These are phyloP conservation scores for Acestrorhynchus altus DNA, from an alignment of 2,797 vertebrate species.

Conservation along the genomic window DNA sequence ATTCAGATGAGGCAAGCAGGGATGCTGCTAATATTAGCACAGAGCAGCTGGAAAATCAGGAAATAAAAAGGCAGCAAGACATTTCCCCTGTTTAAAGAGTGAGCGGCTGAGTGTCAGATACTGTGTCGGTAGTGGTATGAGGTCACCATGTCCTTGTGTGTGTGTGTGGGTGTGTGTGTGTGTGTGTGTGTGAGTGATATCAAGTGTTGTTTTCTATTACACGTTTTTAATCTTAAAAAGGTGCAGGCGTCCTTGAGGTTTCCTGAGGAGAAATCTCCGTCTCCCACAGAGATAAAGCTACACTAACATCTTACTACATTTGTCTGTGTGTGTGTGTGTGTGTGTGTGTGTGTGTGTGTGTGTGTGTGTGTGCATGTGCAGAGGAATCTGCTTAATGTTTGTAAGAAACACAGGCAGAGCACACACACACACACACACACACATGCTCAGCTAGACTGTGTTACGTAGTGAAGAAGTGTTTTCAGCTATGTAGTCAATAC, in stretches of 20 bases:
- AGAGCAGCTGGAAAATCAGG: background rate
- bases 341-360: no score
- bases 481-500: no score
- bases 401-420: background rate
- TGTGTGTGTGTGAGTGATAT: background rate
- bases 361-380: background rate
- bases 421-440: no score
- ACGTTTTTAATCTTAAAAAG: background rate
- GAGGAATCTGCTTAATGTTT: background rate
- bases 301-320: background rate
- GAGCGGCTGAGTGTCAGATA: background rate
- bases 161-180: background rate
- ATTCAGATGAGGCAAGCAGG: background rate
- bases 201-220: background rate
- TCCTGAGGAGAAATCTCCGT: constrained; percentile 7
- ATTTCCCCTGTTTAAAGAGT: background rate
- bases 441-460: no score
- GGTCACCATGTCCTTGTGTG: background rate
- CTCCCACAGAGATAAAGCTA: background rate
- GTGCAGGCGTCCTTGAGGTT: constrained; percentile 7
- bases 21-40: background rate
- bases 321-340: background rate
- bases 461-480: no score
- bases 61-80: background rate
- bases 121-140: background rate